These are phyloP conservation scores for Corapipo altera DNA, from an alignment of 2,113 vertebrate species.

Conservation along the genomic window DNA sequence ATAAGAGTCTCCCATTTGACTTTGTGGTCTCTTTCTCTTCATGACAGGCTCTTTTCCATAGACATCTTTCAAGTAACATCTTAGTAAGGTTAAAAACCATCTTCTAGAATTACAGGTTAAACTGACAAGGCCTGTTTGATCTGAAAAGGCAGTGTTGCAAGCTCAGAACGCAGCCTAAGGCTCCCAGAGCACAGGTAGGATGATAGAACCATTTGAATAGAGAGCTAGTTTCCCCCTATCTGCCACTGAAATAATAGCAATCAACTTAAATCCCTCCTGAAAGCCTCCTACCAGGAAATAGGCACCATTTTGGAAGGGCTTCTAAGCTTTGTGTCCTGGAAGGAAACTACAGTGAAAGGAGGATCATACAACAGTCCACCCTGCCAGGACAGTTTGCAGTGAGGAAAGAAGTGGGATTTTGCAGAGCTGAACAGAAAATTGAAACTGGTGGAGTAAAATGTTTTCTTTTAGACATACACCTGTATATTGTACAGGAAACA, in stretches of 20 bases:
- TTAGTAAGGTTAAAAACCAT: not conserved
- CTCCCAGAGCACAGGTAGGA: not conserved
- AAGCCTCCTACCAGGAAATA: not conserved
- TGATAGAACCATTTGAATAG: not conserved
- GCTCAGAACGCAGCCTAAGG: not conserved
- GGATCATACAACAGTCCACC: not conserved
- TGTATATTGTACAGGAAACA: not conserved
- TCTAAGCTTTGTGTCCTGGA: not conserved
- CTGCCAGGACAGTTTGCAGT: not conserved
- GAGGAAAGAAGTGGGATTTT: not conserved
- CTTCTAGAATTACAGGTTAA: not conserved
- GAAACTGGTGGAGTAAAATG: not conserved
- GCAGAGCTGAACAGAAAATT: not conserved
- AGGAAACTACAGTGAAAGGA: not conserved
- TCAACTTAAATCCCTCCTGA: not conserved
- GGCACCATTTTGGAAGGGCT: not conserved
- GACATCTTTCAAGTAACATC: not conserved
- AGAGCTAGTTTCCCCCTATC: not conserved
- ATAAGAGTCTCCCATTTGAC: conserved; percentile 23
- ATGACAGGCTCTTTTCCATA: not conserved
- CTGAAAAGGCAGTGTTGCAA: not conserved
- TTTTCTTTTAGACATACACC: not conserved
- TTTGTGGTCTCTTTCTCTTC: not conserved
- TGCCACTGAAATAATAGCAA: not conserved
- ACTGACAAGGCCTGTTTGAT: not conserved